Evolutionary conservation across 2,797 vertebrate species (phyloP).

Genomic region (Mastacembelus armatus): DNA sequence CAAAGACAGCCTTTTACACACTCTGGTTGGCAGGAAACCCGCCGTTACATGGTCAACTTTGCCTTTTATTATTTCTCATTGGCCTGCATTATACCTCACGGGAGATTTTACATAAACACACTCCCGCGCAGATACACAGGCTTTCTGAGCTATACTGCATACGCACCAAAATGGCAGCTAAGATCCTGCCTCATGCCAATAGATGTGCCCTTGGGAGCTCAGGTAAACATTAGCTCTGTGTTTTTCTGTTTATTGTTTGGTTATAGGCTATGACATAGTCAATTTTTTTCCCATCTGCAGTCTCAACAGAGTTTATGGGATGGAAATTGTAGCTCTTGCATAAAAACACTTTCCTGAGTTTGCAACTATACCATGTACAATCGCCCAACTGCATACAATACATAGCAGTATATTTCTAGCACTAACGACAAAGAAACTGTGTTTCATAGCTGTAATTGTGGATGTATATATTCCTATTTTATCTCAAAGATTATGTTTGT

Average conservation of each 20-base stretch:
- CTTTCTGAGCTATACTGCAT: slow-evolving; percentile 35
- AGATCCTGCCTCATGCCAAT: slow-evolving; percentile 40
- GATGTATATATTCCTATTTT: slow-evolving; percentile 38
- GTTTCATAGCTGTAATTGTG: slow-evolving; percentile 55
- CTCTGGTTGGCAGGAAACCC: slow-evolving; percentile 70
- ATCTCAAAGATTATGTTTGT: slow-evolving; percentile 55
- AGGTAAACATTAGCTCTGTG: slow-evolving; percentile 52
- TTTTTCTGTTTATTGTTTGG: slow-evolving; percentile 71
- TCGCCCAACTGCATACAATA: slow-evolving; percentile 1
- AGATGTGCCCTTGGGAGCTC: slow-evolving; percentile 52
- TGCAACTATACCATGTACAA: not conserved
- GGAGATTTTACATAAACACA: slow-evolving; percentile 73
- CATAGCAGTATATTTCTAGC: slow-evolving; percentile 28
- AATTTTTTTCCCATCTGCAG: slow-evolving; percentile 17
- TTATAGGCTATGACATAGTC: slow-evolving; percentile 44
- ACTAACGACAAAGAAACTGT: slow-evolving; percentile 35
- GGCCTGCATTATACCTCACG: slow-evolving; percentile 64
- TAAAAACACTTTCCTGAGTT: slow-evolving; percentile 21
- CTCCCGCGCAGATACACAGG: slow-evolving; percentile 41
- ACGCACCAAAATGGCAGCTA: slow-evolving; percentile 43
- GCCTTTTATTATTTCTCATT: slow-evolving; percentile 77
- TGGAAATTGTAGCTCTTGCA: slow-evolving; percentile 40
- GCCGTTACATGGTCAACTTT: slow-evolving; percentile 71
- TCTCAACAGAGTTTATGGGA: slow-evolving; percentile 42
- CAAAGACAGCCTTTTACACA: slow-evolving; percentile 71